Percentiles rank a stretch among this genome's conserved stretches.
These are phyloP conservation scores for Ophiodon elongatus DNA, from an alignment of 2,113 vertebrate species.

Conservation along the genomic window DNA sequence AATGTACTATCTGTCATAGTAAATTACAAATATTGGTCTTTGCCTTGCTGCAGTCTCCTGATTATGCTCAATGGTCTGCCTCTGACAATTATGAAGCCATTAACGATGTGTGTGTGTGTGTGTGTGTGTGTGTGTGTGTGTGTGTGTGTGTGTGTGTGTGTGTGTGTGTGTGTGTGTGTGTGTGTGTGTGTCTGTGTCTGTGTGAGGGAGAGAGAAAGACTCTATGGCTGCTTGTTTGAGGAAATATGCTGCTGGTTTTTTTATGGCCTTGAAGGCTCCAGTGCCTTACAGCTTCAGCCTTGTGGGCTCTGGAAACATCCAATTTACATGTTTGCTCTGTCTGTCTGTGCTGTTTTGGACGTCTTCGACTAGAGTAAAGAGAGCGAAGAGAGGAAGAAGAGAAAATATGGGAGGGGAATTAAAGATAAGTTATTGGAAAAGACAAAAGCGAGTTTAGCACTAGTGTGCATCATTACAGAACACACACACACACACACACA, in stretches of 20 bases:
- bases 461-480: conserved; percentile 29
- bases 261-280: conserved; percentile 63
- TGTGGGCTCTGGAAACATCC: conserved; percentile 43
- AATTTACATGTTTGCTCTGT: conserved; percentile 52
- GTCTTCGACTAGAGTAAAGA: conserved; percentile 7
- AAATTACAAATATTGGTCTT: conserved; percentile 79
- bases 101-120: conserved; percentile 62
- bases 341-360: conserved; percentile 35
- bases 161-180: not conserved
- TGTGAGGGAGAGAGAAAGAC: conserved; percentile 28
- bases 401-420: not conserved
- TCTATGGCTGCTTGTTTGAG: conserved; percentile 61
- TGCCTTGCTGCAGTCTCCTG: conserved; percentile 77
- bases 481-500: not conserved
- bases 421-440: conserved; percentile 19
- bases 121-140: conserved; percentile 18
- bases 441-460: conserved; percentile 37
- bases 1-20: conserved; percentile 73
- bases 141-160: conserved; percentile 33
- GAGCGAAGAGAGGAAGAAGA: conserved; percentile 10
- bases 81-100: conserved; percentile 80
- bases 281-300: conserved; percentile 37
- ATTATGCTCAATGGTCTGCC: conserved; percentile 79
- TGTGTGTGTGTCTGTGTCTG: not conserved
- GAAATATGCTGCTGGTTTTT: conserved; percentile 64